Evolutionary conservation across 2,888 invertebrate species (phyloP).

Genomic region (Zootermopsis nevadensis): DNA sequence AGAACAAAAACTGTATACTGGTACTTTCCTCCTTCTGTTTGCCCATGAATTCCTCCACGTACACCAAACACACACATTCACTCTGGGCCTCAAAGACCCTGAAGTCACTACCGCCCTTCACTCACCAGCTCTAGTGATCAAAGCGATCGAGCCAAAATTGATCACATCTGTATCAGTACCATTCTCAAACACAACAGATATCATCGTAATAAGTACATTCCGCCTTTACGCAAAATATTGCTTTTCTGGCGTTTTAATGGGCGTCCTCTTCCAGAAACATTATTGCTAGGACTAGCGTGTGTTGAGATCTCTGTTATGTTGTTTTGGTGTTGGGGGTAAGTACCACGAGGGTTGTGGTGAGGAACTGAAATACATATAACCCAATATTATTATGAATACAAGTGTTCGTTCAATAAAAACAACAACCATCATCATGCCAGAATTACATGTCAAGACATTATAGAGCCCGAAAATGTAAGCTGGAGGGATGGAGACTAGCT

Average conservation of each 20-base stretch:
- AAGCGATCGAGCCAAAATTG: no score
- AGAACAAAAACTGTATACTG: slow-evolving; percentile 5
- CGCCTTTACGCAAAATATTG: slow-evolving; percentile 16
- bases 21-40: background rate
- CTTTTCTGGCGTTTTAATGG: slow-evolving; percentile 31
- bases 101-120: background rate
- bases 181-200: background rate
- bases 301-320: background rate
- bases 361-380: slow-evolving; percentile 15
- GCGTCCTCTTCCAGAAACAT: slow-evolving; percentile 19
- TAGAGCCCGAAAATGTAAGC: no score
- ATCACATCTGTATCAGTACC: background rate
- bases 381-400: no score
- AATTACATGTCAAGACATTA: no score
- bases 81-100: background rate
- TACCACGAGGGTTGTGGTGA: slow-evolving; percentile 21
- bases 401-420: no score
- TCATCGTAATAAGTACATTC: slow-evolving; percentile 22
- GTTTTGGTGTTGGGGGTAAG: slow-evolving; percentile 17
- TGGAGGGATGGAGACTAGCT: no score
- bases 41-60: no score
- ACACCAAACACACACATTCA: background rate
- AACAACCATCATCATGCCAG: no score
- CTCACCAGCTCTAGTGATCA: background rate
- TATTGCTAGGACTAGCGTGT: slow-evolving; percentile 17